Percentiles rank a stretch among this genome's conserved stretches.
Conservation (phyloP, 2,113 vertebrate genomes). For the Periophthalmodon schlosseri region DNA sequence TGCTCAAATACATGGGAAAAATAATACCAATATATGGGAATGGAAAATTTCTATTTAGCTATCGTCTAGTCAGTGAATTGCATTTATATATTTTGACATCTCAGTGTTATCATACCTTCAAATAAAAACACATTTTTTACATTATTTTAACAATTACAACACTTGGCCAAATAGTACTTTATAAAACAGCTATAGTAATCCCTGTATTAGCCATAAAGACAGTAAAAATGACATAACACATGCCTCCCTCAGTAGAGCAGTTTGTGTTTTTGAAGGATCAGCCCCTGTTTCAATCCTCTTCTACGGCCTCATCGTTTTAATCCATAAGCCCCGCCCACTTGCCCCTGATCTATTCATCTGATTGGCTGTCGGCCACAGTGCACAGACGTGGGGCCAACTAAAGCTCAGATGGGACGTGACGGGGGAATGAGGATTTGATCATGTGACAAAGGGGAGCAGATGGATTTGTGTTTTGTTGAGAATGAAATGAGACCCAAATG, state of each 20-base stretch:
- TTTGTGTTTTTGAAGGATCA: constrained; percentile 33
- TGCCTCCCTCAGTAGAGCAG: not conserved
- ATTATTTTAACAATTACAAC: not conserved
- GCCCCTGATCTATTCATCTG: constrained; percentile 41
- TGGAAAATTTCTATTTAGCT: too few relatives aligned
- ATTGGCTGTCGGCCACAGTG: constrained; percentile 41
- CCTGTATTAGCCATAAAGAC: too few relatives aligned
- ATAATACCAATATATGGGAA: too few relatives aligned
- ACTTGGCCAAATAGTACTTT: too few relatives aligned
- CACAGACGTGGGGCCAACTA: constrained; percentile 38
- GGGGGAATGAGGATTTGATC: constrained; percentile 41
- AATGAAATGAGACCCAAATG: not conserved
- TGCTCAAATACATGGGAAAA: too few relatives aligned
- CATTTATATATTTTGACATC: too few relatives aligned
- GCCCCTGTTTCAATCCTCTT: constrained; percentile 65
- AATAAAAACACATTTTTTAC: too few relatives aligned
- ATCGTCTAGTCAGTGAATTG: too few relatives aligned
- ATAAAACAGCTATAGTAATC: too few relatives aligned
- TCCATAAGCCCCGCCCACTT: constrained; percentile 37
- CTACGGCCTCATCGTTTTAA: constrained; percentile 60
- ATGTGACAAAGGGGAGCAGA: constrained; percentile 58
- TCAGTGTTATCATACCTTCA: too few relatives aligned
- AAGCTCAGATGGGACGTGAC: constrained; percentile 25
- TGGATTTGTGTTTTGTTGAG: constrained; percentile 38
- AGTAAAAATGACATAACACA: not conserved